These are phyloP conservation scores for Pandemis corylana DNA, from an alignment of 2,888 invertebrate species.

Conservation along the genomic window DNA sequence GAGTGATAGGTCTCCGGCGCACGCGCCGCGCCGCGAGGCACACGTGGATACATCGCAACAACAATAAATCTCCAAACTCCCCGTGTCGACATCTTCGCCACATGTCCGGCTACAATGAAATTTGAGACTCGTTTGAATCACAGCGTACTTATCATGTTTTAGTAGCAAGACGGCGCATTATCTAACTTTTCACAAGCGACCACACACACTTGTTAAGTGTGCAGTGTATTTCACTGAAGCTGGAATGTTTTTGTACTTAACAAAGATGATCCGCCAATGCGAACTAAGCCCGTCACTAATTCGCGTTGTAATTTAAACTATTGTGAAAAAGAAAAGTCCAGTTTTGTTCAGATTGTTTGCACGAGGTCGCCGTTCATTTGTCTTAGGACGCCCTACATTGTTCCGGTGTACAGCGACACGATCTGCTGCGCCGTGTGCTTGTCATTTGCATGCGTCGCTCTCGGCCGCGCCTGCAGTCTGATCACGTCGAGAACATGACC, in stretches of 20 bases:
- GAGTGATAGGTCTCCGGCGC: slow-evolving; percentile 62
- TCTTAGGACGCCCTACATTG: slow-evolving; percentile 48
- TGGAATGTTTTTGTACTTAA: slow-evolving; percentile 8
- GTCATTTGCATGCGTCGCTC: slow-evolving; percentile 68
- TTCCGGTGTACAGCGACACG: slow-evolving; percentile 45
- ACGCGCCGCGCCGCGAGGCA: slow-evolving; percentile 71
- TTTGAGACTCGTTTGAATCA: slow-evolving; percentile 73
- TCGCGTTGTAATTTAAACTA: slow-evolving; percentile 16
- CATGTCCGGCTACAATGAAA: slow-evolving; percentile 66
- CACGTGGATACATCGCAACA: slow-evolving; percentile 64
- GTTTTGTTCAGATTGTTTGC: slow-evolving; percentile 16
- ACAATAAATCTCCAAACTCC: slow-evolving; percentile 71
- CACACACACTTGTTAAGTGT: slow-evolving; percentile 56
- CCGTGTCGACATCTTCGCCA: slow-evolving; percentile 67
- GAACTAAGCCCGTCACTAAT: slow-evolving; percentile 30
- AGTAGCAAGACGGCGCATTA: slow-evolving; percentile 58
- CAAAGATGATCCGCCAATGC: slow-evolving; percentile 14
- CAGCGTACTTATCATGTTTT: slow-evolving; percentile 68
- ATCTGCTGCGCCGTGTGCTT: slow-evolving; percentile 52
- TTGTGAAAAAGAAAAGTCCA: slow-evolving; percentile 20
- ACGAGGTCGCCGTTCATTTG: slow-evolving; percentile 35
- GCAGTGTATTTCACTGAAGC: slow-evolving; percentile 14
- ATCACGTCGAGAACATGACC: slow-evolving; percentile 60
- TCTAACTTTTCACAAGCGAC: slow-evolving; percentile 60
- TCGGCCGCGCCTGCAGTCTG: slow-evolving; percentile 54